Evolutionary conservation across 35 echinoderm and acorn worm species (phyloP).

Genomic region (Ptychodera flava): DNA sequence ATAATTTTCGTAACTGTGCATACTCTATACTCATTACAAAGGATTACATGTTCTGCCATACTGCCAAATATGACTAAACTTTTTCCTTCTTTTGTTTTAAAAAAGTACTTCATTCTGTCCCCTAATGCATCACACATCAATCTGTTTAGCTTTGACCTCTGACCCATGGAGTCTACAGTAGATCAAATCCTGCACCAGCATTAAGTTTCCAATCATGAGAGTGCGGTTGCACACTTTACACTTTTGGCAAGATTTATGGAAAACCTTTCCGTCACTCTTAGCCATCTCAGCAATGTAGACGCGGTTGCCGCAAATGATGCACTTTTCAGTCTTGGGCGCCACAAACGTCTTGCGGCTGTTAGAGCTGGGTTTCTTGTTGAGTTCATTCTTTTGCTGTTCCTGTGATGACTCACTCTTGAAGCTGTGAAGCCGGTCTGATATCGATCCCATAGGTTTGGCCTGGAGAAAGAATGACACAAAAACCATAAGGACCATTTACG

Average conservation of each 20-base stretch:
- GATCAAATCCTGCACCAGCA: conserved; percentile 30
- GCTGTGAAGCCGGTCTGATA: no score
- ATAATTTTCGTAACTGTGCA: no score
- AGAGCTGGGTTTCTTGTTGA: neutral
- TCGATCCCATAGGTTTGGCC: no score
- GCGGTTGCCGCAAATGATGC: conserved; percentile 48
- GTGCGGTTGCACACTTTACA: conserved; percentile 51
- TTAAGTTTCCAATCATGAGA: conserved; percentile 42
- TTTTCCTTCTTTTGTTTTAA: no score
- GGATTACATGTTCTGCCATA: no score
- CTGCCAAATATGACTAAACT: no score
- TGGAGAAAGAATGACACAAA: no score
- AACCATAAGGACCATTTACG: no score
- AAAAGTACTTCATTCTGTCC: no score
- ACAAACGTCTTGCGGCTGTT: conserved; percentile 5
- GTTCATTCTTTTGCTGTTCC: conserved; percentile 9
- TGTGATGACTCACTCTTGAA: neutral
- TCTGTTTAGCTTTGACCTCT: conserved; percentile 39
- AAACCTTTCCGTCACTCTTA: conserved; percentile 50
- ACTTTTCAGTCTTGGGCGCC: conserved; percentile 49
- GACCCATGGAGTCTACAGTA: conserved; percentile 64
- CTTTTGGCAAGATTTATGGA: conserved; percentile 57
- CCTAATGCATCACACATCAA: no score
- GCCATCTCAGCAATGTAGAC: conserved; percentile 67
- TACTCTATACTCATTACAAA: no score